Base-by-base conservation (phyloP, 1,140 invertebrate species). In the Neomicropteryx cornuta region DNA sequence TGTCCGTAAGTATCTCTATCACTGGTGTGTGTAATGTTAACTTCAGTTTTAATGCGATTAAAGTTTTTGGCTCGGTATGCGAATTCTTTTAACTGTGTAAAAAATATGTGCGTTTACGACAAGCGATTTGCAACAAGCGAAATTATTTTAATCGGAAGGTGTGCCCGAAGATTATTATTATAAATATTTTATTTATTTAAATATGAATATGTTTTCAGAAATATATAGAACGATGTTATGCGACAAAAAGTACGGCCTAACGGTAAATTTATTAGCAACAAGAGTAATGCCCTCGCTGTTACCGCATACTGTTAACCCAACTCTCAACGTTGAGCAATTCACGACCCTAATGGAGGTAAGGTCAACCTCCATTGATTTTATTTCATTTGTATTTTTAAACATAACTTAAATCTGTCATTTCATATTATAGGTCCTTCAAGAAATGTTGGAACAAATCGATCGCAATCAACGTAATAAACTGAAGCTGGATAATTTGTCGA, bases 371-470 rank as follows among this genome's bases (percentile, higher is more conserved):
- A 11, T 30, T 30, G 13, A 6, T 20, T 38, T 28, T 1, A 4
- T 30, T 11, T 4, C 20, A 20, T 11, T 24, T 30, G 24, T 38
- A 28, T 18, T n/a, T 5, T 27, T 13, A 3, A 10, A 18, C 20
- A 23, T 4, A n/a, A n/a, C 3, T 38, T 18, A 8, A 23, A 5
- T 21, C 16, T 23, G 27, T 16, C 27, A 24, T 18, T 38, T 18
- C 19, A n/a, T 33, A 43, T 31, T 32, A 38, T 18, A 74, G 72
- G 68, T 93, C 4, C 67, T 95, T n/a, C 83, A 92, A 49, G 87
- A 93, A 47, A 94, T 95, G 90, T 62, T 95, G 36, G 85, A 89
- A 45, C 83, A 84, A 48, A 91, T 96, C 38, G 90, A 95, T 61
- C 78, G 83, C 63, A 80, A 84, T 50, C 87, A 90, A 56, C 72